A percentile compares a stretch with the other conserved stretches of the same genome.
Conservation (phyloP, 2,113 vertebrate genomes). For the Ictalurus furcatus region DNA sequence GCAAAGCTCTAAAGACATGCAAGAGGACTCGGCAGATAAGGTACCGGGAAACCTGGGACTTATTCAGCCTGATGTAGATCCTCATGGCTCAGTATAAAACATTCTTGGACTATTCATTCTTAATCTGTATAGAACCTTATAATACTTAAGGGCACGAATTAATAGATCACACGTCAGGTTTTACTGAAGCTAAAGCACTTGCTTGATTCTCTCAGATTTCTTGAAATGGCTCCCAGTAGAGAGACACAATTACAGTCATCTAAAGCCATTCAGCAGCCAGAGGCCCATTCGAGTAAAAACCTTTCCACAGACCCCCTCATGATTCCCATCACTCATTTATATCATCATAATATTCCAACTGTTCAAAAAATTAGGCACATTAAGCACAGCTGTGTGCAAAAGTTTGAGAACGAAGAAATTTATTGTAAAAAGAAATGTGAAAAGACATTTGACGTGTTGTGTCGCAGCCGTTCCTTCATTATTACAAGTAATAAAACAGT, state of each 20-base stretch:
- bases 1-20: slow-evolving; percentile 49
- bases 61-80: not conserved
- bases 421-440: not conserved
- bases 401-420: not conserved
- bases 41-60: slow-evolving; percentile 41
- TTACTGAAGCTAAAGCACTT: not conserved
- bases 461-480: not conserved
- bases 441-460: not conserved
- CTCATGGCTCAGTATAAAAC: not conserved
- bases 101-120: not conserved
- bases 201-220: not conserved
- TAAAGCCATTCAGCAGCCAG: not conserved
- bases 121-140: not conserved
- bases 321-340: not conserved
- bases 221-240: not conserved
- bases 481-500: not conserved
- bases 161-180: not conserved
- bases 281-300: not conserved
- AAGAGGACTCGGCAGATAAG: slow-evolving; percentile 59
- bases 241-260: not conserved
- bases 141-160: not conserved
- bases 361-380: not conserved
- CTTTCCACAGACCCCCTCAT: not conserved
- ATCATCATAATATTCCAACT: not conserved
- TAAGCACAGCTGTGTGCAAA: not conserved